Percentiles rank a stretch among this genome's conserved stretches.
Conservation (phyloP, 2,797 vertebrate genomes). For the Cirrhinus molitorella region DNA sequence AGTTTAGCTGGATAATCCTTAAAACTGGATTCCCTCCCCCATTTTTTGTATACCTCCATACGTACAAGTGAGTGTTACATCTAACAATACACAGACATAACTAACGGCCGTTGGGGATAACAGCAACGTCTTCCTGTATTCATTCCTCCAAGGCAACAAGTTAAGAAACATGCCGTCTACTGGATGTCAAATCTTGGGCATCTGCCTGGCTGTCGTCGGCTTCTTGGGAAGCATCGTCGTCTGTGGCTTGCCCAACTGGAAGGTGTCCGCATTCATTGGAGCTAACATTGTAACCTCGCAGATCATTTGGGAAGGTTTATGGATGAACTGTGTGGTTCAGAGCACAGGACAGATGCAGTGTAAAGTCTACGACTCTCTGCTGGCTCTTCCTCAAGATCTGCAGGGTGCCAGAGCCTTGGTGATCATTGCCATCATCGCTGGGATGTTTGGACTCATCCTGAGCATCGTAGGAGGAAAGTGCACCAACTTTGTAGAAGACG, state of each 20-base stretch:
- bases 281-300: constrained; percentile 89
- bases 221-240: constrained; percentile 85
- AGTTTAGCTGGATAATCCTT: constrained; percentile 36
- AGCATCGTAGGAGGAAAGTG: constrained; percentile 87
- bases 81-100: not conserved
- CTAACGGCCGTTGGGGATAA: not conserved
- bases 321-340: constrained; percentile 92
- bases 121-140: not conserved
- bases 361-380: constrained; percentile 88
- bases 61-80: constrained; percentile 26
- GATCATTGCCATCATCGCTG: constrained; percentile 81
- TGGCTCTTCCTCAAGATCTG: constrained; percentile 86
- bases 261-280: constrained; percentile 87
- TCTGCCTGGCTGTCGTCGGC: constrained; percentile 82
- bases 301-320: constrained; percentile 90
- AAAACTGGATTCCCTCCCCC: constrained; percentile 50
- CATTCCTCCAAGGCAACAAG: not conserved
- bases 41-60: not conserved
- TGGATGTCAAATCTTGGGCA: constrained; percentile 85
- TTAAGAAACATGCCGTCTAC: constrained; percentile 81
- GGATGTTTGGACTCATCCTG: constrained; percentile 82
- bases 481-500: constrained; percentile 91
- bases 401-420: constrained; percentile 86
- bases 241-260: constrained; percentile 89
- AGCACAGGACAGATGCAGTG: constrained; percentile 94